Conservation (phyloP, 2,113 vertebrate genomes). For the Rynchops niger region DNA sequence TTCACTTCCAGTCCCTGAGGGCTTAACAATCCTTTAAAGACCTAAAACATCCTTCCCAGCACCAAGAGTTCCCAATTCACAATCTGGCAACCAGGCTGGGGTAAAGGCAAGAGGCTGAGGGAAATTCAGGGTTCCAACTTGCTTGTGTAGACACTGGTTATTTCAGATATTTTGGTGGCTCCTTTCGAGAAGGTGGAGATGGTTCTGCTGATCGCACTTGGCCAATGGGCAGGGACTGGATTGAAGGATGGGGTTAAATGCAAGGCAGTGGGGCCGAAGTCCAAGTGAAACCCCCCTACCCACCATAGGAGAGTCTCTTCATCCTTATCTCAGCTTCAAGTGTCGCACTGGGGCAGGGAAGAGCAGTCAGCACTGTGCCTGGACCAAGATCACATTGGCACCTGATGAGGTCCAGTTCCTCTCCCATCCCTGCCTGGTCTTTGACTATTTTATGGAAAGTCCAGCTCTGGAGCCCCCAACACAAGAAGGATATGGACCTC, state of each 20-base stretch:
- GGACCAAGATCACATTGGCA: rapidly evolving
- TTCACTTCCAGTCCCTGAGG: background rate
- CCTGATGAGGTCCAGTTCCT: background rate
- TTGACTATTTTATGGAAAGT: background rate
- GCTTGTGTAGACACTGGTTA: background rate
- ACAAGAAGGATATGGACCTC: background rate
- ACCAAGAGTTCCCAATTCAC: background rate
- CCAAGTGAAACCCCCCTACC: background rate
- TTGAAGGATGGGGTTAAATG: background rate
- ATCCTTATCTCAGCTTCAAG: background rate
- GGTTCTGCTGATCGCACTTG: background rate
- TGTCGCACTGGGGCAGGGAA: background rate
- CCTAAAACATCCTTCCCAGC: background rate
- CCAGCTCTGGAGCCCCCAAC: background rate
- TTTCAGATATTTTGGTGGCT: background rate
- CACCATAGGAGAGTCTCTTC: background rate
- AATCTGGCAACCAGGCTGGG: rapidly evolving
- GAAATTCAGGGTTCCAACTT: too few relatives aligned
- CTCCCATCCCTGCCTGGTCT: background rate
- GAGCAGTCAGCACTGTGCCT: background rate
- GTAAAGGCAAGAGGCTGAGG: background rate
- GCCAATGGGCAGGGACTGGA: rapidly evolving
- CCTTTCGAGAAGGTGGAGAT: background rate
- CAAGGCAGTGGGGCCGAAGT: background rate
- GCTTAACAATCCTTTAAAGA: background rate